A percentile compares a stretch with the other conserved stretches of the same genome.
Conservation (phyloP, 2,113 vertebrate species). For the Takifugu flavidus region DNA sequence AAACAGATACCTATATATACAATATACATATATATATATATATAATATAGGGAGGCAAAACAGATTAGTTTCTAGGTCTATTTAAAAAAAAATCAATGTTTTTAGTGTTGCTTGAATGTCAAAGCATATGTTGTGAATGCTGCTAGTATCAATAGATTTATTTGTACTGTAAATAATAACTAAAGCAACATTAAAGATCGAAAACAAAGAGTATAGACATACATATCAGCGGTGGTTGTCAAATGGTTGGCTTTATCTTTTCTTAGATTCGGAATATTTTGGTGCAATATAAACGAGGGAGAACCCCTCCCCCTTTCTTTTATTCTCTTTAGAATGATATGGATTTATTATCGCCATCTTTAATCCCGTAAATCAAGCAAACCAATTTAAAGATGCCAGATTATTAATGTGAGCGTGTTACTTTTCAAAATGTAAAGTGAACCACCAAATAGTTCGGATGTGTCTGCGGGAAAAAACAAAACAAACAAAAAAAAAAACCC, state of each 20-base stretch:
- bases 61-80: slow-evolving; percentile 71
- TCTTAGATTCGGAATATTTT: slow-evolving; percentile 41
- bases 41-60: slow-evolving; percentile 62
- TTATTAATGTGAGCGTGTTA: neutral
- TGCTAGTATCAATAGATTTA: slow-evolving; percentile 76
- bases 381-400: slow-evolving; percentile 13
- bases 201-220: slow-evolving; percentile 64
- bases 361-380: slow-evolving; percentile 29
- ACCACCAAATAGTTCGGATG: too few relatives aligned
- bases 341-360: slow-evolving; percentile 17
- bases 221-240: slow-evolving; percentile 68
- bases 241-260: slow-evolving; percentile 53
- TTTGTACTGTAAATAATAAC: slow-evolving; percentile 74
- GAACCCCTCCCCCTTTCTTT: slow-evolving; percentile 29
- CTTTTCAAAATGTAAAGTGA: slow-evolving; percentile 24
- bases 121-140: slow-evolving; percentile 75
- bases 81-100: slow-evolving; percentile 69
- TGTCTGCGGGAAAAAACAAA: too few relatives aligned
- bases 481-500: too few relatives aligned
- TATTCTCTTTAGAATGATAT: slow-evolving; percentile 24
- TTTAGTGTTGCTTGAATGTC: slow-evolving; percentile 75
- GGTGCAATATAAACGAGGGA: slow-evolving; percentile 61
- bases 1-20: slow-evolving; percentile 42
- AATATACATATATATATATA: slow-evolving; percentile 61
- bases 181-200: slow-evolving; percentile 60